phyloP scores from a whole-genome alignment of 2,888 invertebrate genomes.

The Sarcophaga carnaria region DNA sequence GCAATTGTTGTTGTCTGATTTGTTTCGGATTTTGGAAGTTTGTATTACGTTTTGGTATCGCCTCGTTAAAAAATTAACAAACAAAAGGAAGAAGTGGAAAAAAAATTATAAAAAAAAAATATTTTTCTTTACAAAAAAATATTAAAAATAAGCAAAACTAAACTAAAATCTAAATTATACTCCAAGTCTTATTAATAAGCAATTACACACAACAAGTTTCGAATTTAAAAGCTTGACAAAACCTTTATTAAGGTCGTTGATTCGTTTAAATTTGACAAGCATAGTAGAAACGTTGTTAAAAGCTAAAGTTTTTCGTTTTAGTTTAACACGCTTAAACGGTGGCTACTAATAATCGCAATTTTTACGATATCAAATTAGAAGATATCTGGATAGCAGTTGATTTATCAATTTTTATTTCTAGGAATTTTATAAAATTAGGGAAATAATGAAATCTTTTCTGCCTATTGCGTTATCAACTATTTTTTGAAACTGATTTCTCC shows the following conservation, averaged over 20 bases:
- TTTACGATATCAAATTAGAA: no score
- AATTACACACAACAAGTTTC: background rate
- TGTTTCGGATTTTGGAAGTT: slow-evolving; percentile 63
- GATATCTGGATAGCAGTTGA: no score
- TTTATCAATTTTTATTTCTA: no score
- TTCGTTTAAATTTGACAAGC: no score
- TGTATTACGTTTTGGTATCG: slow-evolving; percentile 48
- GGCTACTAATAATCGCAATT: no score
- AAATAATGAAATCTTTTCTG: no score
- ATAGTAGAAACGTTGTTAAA: no score
- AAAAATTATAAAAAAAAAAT: slow-evolving; percentile 19
- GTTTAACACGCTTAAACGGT: no score
- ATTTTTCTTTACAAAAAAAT: slow-evolving; percentile 27
- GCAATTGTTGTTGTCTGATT: slow-evolving; percentile 65
- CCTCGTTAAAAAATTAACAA: slow-evolving; percentile 65
- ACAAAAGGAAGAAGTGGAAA: background rate
- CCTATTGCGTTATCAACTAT: no score
- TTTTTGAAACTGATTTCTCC: no score
- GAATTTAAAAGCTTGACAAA: slow-evolving; percentile 1
- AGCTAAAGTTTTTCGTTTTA: no score
- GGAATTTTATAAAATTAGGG: no score
- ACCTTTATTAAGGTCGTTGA: background rate
- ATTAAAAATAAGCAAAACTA: slow-evolving; percentile 10
- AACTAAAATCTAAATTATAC: background rate
- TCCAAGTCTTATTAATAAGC: background rate